Percentiles rank a stretch among this genome's conserved stretches.
These are phyloP conservation scores for Phrixothrix hirtus DNA, from an alignment of 2,888 invertebrate species.

Conservation along the genomic window DNA sequence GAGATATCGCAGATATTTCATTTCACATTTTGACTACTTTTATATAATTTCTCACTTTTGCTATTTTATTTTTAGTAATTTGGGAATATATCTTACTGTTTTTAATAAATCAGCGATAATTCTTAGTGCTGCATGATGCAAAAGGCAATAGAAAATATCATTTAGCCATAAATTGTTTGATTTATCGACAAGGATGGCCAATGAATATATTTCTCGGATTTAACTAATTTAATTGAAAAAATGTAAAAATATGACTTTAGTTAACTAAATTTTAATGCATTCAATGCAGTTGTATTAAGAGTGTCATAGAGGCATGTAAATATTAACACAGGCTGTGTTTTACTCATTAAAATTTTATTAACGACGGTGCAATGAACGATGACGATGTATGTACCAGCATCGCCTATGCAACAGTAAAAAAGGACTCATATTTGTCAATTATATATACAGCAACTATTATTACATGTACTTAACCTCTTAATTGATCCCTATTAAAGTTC, in stretches of 20 bases:
- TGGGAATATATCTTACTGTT: too few relatives aligned
- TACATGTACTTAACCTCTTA: slow-evolving; percentile 54
- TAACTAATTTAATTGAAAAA: too few relatives aligned
- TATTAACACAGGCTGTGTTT: slow-evolving; percentile 34
- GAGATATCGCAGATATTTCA: slow-evolving; percentile 24
- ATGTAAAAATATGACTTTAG: too few relatives aligned
- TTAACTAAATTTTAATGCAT: slow-evolving; percentile 3
- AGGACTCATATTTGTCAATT: slow-evolving; percentile 33
- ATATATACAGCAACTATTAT: slow-evolving; percentile 47
- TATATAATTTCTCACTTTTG: too few relatives aligned
- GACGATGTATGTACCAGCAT: slow-evolving; percentile 35
- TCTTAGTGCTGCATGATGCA: too few relatives aligned
- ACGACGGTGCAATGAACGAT: slow-evolving; percentile 40
- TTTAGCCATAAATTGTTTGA: too few relatives aligned
- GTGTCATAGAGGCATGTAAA: slow-evolving; percentile 29
- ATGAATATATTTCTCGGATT: too few relatives aligned
- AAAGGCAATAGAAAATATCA: too few relatives aligned
- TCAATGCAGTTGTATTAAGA: slow-evolving; percentile 1
- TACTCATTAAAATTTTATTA: slow-evolving; percentile 33
- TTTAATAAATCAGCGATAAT: too few relatives aligned
- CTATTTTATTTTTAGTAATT: too few relatives aligned
- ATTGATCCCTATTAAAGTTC: slow-evolving; percentile 52
- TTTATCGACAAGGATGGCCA: too few relatives aligned
- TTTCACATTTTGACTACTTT: slow-evolving; percentile 12
- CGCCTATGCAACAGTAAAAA: slow-evolving; percentile 33